Conservation (phyloP, 2,113 vertebrate species). For the Saccopteryx leptura region DNA sequence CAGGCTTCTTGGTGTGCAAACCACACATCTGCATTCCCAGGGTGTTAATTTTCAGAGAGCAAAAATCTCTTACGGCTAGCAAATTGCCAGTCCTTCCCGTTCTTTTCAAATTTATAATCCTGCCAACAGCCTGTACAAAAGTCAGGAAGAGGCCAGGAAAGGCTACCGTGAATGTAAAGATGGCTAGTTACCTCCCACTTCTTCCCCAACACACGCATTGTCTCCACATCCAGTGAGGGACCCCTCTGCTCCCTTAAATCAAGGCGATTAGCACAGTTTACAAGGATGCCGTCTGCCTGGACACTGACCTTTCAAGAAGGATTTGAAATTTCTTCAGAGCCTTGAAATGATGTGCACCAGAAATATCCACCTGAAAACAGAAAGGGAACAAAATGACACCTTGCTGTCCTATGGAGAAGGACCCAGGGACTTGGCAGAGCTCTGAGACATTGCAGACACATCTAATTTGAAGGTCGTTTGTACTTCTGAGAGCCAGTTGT, state of each 20-base stretch:
- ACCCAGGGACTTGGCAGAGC: background rate
- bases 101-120: background rate
- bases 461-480: slow-evolving; percentile 4
- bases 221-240: background rate
- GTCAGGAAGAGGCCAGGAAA: background rate
- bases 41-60: slow-evolving; percentile 16
- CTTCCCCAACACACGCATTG: background rate
- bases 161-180: background rate
- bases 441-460: background rate
- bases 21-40: background rate
- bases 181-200: background rate
- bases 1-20: rapidly evolving
- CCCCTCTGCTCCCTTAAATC: background rate
- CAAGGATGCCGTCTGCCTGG: background rate
- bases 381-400: background rate
- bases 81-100: background rate
- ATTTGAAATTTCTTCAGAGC: background rate
- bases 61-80: background rate
- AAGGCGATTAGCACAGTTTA: background rate
- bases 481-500: background rate
- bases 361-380: background rate
- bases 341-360: background rate
- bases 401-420: background rate
- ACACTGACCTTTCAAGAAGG: background rate
- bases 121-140: background rate